phyloP scores from a whole-genome alignment of 2,888 invertebrate species.

The Tortricodes alternella region DNA sequence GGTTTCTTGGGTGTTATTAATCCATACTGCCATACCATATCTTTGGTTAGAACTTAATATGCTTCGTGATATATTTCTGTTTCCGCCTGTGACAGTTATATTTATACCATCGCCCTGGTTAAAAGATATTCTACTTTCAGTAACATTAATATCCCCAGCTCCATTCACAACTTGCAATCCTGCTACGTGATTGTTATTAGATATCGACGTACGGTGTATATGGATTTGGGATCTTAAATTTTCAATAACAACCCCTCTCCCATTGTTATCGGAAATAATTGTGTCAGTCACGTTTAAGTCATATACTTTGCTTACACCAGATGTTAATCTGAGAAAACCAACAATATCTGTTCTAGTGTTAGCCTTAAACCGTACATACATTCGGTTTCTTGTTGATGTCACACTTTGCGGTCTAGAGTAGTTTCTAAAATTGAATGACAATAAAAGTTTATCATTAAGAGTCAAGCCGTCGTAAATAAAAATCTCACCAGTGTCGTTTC shows the following conservation, averaged over 20 bases:
- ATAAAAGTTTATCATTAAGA: conserved; percentile 86
- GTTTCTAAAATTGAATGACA: conserved; percentile 89
- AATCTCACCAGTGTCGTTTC: conserved; percentile 88
- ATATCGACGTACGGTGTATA: conserved; percentile 91
- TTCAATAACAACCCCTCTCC: conserved; percentile 96
- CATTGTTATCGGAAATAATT: conserved; percentile 93
- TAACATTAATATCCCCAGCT: conserved; percentile 96
- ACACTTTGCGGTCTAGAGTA: conserved; percentile 94
- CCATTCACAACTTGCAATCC: conserved; percentile 95
- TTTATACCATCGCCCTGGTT: conserved; percentile 98
- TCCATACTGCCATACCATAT: conserved; percentile 94
- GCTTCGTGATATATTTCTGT: conserved; percentile 94
- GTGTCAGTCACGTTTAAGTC: conserved; percentile 95
- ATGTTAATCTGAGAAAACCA: conserved; percentile 90
- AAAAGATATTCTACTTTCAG: conserved; percentile 93
- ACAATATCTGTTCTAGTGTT: conserved; percentile 87
- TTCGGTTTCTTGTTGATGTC: conserved; percentile 90
- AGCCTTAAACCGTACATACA: conserved; percentile 91
- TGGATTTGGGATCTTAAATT: conserved; percentile 95
- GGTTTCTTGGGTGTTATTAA: conserved; percentile 91
- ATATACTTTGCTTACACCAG: conserved; percentile 89
- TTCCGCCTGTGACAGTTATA: conserved; percentile 97
- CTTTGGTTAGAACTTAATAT: conserved; percentile 94
- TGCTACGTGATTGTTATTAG: conserved; percentile 94
- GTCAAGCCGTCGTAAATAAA: conserved; percentile 91